These are phyloP conservation scores for Eurystomus gularis DNA, from an alignment of 2,113 vertebrate species.

Conservation along the genomic window DNA sequence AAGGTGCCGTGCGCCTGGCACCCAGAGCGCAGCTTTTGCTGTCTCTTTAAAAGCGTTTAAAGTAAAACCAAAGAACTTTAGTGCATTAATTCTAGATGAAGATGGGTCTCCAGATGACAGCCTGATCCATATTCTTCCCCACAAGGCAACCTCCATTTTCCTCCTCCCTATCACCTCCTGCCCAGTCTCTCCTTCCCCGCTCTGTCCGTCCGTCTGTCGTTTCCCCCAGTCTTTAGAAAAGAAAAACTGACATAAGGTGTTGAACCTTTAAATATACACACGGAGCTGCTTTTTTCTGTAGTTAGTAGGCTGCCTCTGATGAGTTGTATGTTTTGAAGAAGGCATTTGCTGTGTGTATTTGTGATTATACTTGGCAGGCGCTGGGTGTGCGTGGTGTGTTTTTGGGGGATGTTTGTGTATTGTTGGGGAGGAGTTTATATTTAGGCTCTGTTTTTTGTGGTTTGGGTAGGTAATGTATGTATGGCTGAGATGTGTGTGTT, in stretches of 20 bases:
- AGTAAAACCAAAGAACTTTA: constrained; percentile 74
- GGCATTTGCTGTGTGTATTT: constrained; percentile 36
- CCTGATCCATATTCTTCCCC: constrained; percentile 60
- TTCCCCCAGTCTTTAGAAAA: neutral
- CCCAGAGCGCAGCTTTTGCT: neutral
- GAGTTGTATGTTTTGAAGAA: constrained; percentile 31
- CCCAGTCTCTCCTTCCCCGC: neutral
- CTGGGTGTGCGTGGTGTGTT: neutral
- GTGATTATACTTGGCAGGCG: constrained; percentile 29
- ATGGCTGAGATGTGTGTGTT: constrained; percentile 34
- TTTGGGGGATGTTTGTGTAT: constrained; percentile 61
- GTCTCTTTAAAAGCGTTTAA: constrained; percentile 74
- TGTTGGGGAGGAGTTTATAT: constrained; percentile 67
- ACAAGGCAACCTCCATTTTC: constrained; percentile 42
- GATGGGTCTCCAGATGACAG: constrained; percentile 70
- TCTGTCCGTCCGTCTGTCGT: constrained; percentile 2
- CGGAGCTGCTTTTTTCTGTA: neutral
- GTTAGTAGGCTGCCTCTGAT: neutral
- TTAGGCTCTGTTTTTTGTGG: constrained; percentile 64
- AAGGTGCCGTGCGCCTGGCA: neutral
- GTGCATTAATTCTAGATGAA: constrained; percentile 75
- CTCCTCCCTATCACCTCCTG: neutral
- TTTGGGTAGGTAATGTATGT: constrained; percentile 48
- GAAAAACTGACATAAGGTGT: neutral
- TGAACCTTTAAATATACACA: neutral